Base-by-base conservation (phyloP, 2,113 vertebrate genomes). In the Zeus faber region DNA sequence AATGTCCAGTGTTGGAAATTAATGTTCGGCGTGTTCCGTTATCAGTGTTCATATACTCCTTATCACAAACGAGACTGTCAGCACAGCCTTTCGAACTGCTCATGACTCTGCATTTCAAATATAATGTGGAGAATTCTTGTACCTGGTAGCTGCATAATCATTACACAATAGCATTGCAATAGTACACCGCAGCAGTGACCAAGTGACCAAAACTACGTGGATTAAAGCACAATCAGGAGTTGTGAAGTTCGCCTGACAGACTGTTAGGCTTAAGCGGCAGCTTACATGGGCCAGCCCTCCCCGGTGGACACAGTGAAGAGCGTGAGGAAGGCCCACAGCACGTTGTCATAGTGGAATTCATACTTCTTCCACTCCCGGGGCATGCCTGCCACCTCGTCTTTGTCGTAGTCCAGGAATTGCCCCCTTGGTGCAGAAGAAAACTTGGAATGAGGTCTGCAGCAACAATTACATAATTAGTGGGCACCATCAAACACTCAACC, bases 271-370 rank as follows among this genome's bases (percentile, higher is more conserved):
- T n/a, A n/a, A n/a, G n/a, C n/a, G n/a, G n/a, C n/a, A n/a, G n/a
- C 96, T 93, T 83, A 98, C 96, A 89, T 93, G 26, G 96, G 96
- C 96, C 96, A 98, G 29, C 96, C 96, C 71, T 98, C 96, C 11
- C 96, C 96, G 0, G 96, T 98, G 62, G 96, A 98, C 48, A 98
- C 96, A 0, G 95, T 98, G 88, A 98, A 98, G 21, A 98, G 91
- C 0, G 96, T 98, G 49, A 98, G 87, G 72, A 98, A 90, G 18
- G 95, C 95, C 96, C 96, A 98, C 49, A 98, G 92, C 54, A 98
- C 96, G 0, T 98, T 98, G 89, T 98, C 96, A 0, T 98, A 98
- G 77, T 98, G 96, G 61, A 98, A 98, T 11, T 97, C 94, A 0
- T 96, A 98, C 17, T 98, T 98, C 67, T 85, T 95, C 96, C 96